Conservation (phyloP, 2,888 invertebrate genomes). For the Drosophila neotestacea region DNA sequence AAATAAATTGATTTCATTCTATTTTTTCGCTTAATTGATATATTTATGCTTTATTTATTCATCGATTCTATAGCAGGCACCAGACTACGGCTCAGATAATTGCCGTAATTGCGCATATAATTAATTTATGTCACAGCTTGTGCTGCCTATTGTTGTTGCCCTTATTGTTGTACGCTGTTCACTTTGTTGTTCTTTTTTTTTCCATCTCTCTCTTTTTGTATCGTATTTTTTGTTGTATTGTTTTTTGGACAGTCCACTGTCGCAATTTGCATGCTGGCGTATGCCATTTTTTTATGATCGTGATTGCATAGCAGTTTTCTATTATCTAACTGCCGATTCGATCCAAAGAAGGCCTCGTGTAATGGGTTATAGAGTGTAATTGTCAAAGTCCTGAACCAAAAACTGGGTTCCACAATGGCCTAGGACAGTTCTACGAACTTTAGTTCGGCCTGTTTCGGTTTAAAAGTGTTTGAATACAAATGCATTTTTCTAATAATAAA, state of each 20-base stretch:
- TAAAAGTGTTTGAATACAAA: not conserved
- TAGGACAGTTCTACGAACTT: not conserved
- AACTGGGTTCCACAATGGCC: not conserved
- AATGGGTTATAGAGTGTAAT: slow-evolving; percentile 11
- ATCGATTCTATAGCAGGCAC: slow-evolving; percentile 14
- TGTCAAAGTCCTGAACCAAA: slow-evolving; percentile 1
- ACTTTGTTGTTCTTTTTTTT: not conserved
- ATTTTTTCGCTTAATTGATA: slow-evolving; percentile 55
- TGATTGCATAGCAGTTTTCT: slow-evolving; percentile 25
- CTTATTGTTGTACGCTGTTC: slow-evolving; percentile 2
- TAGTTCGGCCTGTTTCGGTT: not conserved
- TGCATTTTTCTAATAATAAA: not conserved
- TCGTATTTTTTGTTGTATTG: not conserved
- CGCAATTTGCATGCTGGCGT: slow-evolving; percentile 22
- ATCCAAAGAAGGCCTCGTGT: slow-evolving; percentile 12
- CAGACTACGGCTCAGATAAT: slow-evolving; percentile 46
- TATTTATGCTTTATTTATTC: slow-evolving; percentile 59
- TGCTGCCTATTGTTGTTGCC: slow-evolving; percentile 7
- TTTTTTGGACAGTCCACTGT: slow-evolving; percentile 3
- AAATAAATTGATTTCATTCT: slow-evolving; percentile 56
- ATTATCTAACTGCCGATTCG: slow-evolving; percentile 41
- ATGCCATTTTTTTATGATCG: slow-evolving; percentile 39
- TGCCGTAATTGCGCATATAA: slow-evolving; percentile 68
- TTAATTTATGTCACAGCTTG: slow-evolving; percentile 58
- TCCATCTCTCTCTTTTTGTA: not conserved